Base-by-base conservation (phyloP, 2,113 vertebrate genomes). In the Urocitellus parryii region DNA sequence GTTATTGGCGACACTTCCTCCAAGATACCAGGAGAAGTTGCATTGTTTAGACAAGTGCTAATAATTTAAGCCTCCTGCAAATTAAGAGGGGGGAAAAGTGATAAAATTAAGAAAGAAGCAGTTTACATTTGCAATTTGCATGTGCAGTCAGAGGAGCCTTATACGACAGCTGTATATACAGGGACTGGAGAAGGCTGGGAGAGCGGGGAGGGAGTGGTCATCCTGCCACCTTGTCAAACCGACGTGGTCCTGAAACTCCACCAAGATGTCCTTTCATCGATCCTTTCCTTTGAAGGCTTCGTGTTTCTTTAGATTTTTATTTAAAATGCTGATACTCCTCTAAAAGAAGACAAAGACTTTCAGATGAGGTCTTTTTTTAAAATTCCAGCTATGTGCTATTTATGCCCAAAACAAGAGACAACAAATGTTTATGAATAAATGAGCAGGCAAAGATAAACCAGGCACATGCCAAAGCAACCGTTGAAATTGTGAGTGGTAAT, bases 21-120 rank as follows among this genome's bases (percentile, higher is more conserved):
- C 34, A 61, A 77, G 82, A 85, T 56, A 72, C 42, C n/a, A 58
- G 87, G 70, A 4, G 3, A 82, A 76, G 72, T 48, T 53, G n/a
- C 39, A 56, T 65, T 90, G 84, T 94, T 89, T 87, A 96, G 84
- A 97, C 76, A 95, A 95, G 94, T 96, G 92, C 53, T 97, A 96
- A 95, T 95, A 93, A 94, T 84, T 82, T 92, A 94, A 92, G 84
- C 29, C 42, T 91, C 79, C 92, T 96, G 87, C 86, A 96, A 96
- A 96, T 70, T 65, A 93, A 48, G 58, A 89, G 32, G 53, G 32
- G 27, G 85, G 8, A 45, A 56, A 88, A 91, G 68, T 86, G 88
- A 95, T 79, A 88, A 94, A 92, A 92, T 90, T 88, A 90, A 88
- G 94, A 90, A 89, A 90, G 77, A 65, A 90, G 56, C 27, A 42